phyloP scores from a whole-genome alignment of 2,888 invertebrate species.

The Agrochola circellaris region DNA sequence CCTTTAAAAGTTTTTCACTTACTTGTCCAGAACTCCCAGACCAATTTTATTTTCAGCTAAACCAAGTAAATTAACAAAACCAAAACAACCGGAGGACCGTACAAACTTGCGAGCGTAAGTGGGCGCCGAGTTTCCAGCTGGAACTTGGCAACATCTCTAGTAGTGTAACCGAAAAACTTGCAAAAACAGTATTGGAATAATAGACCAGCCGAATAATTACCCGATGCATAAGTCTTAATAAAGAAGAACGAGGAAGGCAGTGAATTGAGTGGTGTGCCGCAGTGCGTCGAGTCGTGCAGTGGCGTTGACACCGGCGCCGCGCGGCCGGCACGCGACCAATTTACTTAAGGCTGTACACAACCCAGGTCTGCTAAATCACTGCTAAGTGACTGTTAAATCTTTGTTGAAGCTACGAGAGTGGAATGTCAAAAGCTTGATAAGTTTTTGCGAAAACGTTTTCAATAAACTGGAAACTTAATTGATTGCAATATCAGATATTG shows the following conservation, averaged over 20 bases:
- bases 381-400: conserved; percentile 62
- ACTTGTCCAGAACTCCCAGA: conserved; percentile 16
- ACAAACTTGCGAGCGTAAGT: conserved; percentile 47
- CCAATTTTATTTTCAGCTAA: conserved; percentile 52
- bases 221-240: conserved; percentile 68
- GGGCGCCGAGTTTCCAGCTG: conserved; percentile 46
- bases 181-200: conserved; percentile 48
- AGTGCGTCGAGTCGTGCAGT: conserved; percentile 83
- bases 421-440: conserved; percentile 16
- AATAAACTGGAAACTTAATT: conserved; percentile 15
- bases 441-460: conserved; percentile 36
- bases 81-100: conserved; percentile 26
- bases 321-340: conserved; percentile 85
- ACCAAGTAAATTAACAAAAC: conserved; percentile 38
- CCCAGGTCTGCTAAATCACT: conserved; percentile 62
- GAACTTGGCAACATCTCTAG: conserved; percentile 50
- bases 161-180: conserved; percentile 50
- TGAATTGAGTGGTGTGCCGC: conserved; percentile 78
- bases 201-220: conserved; percentile 58
- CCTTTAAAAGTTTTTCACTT: conserved; percentile 42
- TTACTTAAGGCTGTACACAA: conserved; percentile 76
- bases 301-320: conserved; percentile 84
- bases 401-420: conserved; percentile 35
- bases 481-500: conserved; percentile 25
- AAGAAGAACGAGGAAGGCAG: conserved; percentile 66